Percentiles rank a stretch among this genome's conserved stretches.
Conservation (phyloP, 2,888 invertebrate species). For the Hipparchia semele region DNA sequence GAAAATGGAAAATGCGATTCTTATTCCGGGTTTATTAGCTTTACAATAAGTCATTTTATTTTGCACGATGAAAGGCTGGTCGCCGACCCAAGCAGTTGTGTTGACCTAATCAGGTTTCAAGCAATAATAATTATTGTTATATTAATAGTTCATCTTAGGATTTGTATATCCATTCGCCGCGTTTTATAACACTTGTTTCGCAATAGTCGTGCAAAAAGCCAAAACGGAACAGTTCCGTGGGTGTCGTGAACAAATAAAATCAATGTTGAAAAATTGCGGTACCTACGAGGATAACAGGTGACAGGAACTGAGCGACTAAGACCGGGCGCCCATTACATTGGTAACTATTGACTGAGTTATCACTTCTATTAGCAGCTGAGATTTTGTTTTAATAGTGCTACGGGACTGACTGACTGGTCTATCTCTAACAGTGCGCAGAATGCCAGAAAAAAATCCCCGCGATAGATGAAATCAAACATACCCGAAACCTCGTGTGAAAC, state of each 20-base stretch:
- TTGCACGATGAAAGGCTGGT: too few relatives aligned
- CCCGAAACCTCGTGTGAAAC: too few relatives aligned
- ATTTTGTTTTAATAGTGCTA: background rate
- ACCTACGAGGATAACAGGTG: constrained; percentile 37
- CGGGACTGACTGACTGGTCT: too few relatives aligned
- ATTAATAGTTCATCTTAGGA: background rate
- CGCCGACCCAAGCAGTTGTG: too few relatives aligned
- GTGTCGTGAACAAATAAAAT: constrained; percentile 45
- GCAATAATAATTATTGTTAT: too few relatives aligned
- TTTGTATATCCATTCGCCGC: background rate
- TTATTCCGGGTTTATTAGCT: too few relatives aligned
- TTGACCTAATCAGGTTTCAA: too few relatives aligned
- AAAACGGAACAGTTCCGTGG: constrained; percentile 38
- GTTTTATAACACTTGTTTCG: constrained; percentile 38
- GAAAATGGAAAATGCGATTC: too few relatives aligned
- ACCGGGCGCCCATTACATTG: background rate
- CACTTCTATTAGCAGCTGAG: background rate
- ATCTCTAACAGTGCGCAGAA: too few relatives aligned
- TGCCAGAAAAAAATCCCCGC: too few relatives aligned
- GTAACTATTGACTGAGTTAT: background rate
- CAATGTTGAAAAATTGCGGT: constrained; percentile 50
- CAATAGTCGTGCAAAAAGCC: constrained; percentile 34
- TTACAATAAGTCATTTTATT: too few relatives aligned
- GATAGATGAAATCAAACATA: too few relatives aligned
- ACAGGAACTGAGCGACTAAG: constrained; percentile 29